These are phyloP conservation scores for Diploptera punctata DNA, from an alignment of 2,888 invertebrate genomes.

Conservation along the genomic window DNA sequence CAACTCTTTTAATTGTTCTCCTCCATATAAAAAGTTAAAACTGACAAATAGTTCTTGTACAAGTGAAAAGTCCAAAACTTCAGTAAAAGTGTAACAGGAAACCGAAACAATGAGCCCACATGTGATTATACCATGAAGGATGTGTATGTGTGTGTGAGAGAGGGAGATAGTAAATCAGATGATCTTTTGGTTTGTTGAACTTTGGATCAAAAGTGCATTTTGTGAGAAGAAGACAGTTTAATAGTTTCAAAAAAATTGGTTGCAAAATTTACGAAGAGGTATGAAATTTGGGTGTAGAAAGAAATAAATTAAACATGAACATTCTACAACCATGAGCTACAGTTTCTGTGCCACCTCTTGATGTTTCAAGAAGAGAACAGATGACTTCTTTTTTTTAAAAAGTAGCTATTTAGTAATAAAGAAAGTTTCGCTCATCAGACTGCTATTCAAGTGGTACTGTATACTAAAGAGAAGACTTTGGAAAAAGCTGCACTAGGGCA, in stretches of 20 bases:
- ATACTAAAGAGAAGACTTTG: constrained; percentile 2
- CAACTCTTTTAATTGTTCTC: not conserved
- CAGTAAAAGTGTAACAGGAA: not conserved
- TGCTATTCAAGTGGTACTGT: not conserved
- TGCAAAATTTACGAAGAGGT: constrained; percentile 1
- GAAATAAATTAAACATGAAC: not conserved
- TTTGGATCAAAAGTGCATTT: not conserved
- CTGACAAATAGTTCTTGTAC: not conserved
- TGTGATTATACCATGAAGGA: not conserved
- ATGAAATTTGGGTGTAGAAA: not conserved
- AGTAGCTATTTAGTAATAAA: not conserved
- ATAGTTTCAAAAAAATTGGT: not conserved
- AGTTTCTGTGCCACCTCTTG: not conserved
- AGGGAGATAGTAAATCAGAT: not conserved
- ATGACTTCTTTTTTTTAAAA: not conserved
- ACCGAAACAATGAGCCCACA: not conserved
- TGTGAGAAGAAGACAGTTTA: not conserved
- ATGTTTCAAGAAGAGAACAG: constrained; percentile 8
- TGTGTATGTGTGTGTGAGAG: no score
- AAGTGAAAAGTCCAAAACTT: not conserved
- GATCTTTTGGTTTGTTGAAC: not conserved
- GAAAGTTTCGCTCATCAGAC: constrained; percentile 6
- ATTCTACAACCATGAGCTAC: not conserved
- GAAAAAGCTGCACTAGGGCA: constrained; percentile 1
- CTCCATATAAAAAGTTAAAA: not conserved